Conservation (phyloP, 2,797 vertebrate species). For the Hemibagrus guttatus region DNA sequence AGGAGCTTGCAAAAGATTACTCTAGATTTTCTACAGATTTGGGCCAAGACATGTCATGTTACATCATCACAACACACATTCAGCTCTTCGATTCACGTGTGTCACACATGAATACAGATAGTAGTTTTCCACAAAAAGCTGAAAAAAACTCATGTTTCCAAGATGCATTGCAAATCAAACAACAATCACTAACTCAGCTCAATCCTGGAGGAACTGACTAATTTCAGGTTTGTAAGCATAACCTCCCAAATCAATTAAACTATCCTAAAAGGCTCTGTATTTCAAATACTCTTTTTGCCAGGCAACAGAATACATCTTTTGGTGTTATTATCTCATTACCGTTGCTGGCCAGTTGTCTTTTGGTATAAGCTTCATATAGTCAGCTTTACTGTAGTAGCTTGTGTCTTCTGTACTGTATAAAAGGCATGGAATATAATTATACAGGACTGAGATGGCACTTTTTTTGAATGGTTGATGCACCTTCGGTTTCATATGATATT, state of each 20-base stretch:
- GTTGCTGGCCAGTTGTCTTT: slow-evolving; percentile 16
- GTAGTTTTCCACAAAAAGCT: too few relatives aligned
- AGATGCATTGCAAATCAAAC: too few relatives aligned
- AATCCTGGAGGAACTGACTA: too few relatives aligned
- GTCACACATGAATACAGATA: too few relatives aligned
- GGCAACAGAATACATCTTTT: slow-evolving; percentile 1
- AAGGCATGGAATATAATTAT: slow-evolving; percentile 16
- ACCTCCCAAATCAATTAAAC: background rate
- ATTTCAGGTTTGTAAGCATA: background rate
- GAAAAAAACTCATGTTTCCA: too few relatives aligned
- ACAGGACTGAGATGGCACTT: slow-evolving; percentile 28
- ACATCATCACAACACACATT: too few relatives aligned
- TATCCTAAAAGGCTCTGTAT: slow-evolving; percentile 1
- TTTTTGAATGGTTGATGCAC: slow-evolving; percentile 64
- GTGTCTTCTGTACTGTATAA: slow-evolving; percentile 18
- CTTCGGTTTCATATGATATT: slow-evolving; percentile 79
- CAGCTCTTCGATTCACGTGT: too few relatives aligned
- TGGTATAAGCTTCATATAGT: background rate
- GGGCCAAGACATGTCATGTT: too few relatives aligned
- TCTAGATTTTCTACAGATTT: too few relatives aligned
- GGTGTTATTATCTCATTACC: background rate
- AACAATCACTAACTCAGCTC: too few relatives aligned
- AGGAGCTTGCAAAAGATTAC: too few relatives aligned
- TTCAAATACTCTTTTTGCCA: background rate
- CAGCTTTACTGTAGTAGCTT: background rate